Conservation (phyloP, 2,888 invertebrate species). For the Gortyna flavago region DNA sequence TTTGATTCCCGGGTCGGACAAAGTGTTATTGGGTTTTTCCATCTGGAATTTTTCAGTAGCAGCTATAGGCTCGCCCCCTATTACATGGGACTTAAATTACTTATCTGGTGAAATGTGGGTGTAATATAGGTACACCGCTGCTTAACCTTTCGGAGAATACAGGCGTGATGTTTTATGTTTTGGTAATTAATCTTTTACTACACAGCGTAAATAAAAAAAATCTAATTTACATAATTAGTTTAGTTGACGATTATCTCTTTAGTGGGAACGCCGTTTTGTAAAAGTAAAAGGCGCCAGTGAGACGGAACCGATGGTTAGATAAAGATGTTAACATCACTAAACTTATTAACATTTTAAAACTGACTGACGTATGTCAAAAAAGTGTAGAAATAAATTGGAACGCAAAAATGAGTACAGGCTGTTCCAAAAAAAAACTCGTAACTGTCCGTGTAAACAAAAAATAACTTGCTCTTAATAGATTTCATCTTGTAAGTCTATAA, state of each 20-base stretch:
- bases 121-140: no score
- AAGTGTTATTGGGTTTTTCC: no score
- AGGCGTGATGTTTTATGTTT: background rate
- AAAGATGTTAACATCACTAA: constrained; percentile 29
- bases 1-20: background rate
- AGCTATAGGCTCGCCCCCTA: no score
- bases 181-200: constrained; percentile 17
- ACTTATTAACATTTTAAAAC: background rate
- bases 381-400: background rate
- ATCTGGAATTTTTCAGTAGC: no score
- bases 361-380: background rate
- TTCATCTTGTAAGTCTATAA: no score
- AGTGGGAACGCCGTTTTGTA: constrained; percentile 30
- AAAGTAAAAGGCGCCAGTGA: constrained; percentile 42
- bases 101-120: background rate
- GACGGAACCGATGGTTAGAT: constrained; percentile 5
- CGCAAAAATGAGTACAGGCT: background rate
- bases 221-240: constrained; percentile 14
- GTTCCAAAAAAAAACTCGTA: background rate
- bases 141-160: no score
- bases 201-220: background rate
- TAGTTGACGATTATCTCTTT: constrained; percentile 17
- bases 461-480: no score
- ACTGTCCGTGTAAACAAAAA: background rate
- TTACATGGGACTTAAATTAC: background rate